Conservation (phyloP, 1,140 invertebrate genomes). For the Druon quercuslanigerum region DNA sequence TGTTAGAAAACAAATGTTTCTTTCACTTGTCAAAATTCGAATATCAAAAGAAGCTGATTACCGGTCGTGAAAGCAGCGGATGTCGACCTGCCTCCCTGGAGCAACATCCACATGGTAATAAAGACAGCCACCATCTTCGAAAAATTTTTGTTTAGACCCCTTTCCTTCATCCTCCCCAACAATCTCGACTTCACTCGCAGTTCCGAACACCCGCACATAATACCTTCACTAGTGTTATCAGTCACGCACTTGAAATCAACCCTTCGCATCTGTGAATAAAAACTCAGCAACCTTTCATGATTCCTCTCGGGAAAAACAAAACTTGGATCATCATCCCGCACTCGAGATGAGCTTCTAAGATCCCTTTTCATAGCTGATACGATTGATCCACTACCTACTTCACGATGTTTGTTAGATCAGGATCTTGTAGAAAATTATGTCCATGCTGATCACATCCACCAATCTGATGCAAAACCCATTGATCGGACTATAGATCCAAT, state of each 20-base stretch:
- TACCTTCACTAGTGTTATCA: not conserved
- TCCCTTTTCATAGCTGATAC: not conserved
- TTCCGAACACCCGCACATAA: not conserved
- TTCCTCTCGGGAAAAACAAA: constrained; percentile 8
- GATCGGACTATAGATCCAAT: not conserved
- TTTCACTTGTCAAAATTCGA: no score
- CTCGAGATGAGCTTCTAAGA: not conserved
- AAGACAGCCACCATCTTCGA: constrained; percentile 58
- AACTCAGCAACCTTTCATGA: constrained; percentile 24
- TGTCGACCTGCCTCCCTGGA: constrained; percentile 55
- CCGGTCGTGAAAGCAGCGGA: constrained; percentile 66
- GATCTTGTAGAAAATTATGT: constrained; percentile 60
- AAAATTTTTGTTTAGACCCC: constrained; percentile 36
- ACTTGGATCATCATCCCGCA: not conserved
- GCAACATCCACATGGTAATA: constrained; percentile 54
- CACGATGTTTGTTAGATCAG: constrained; percentile 36
- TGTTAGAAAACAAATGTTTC: no score
- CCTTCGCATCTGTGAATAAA: constrained; percentile 40
- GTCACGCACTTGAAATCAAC: constrained; percentile 38
- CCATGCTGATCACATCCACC: constrained; percentile 35
- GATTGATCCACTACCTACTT: not conserved
- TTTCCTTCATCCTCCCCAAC: not conserved
- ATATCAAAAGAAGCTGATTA: constrained; percentile 45
- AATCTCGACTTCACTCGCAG: constrained; percentile 20
- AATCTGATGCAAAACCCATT: not conserved